Percentiles rank a stretch among this genome's conserved stretches.
phyloP scores from a whole-genome alignment of 2,113 vertebrate species.

The Tonatia bakeri region DNA sequence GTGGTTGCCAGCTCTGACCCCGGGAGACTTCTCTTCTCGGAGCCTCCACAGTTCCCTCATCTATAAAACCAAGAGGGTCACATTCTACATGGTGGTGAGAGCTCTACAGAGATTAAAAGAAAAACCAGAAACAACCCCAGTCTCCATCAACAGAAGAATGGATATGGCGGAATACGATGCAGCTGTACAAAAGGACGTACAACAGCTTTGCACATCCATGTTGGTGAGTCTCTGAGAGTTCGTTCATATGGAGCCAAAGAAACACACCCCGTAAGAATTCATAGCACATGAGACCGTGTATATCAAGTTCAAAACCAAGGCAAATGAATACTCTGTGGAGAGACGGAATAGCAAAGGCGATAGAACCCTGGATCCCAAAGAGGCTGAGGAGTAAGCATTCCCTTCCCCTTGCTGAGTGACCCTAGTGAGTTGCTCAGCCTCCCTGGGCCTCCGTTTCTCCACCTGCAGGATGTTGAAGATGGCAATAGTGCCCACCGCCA shows the following conservation, averaged over 20 bases:
- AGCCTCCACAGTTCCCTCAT: neutral
- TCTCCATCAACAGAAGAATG: neutral
- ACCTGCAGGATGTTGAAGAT: neutral
- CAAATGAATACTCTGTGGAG: neutral
- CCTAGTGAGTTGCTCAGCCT: neutral
- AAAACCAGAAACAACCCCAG: neutral
- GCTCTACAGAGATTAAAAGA: neutral
- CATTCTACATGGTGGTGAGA: neutral
- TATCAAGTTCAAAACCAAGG: neutral
- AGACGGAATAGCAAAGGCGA: neutral
- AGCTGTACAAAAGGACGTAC: neutral
- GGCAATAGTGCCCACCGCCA: neutral
- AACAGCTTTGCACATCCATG: fast-evolving
- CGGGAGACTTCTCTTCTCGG: neutral
- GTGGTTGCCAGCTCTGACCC: neutral
- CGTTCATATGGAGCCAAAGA: neutral
- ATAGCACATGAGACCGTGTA: neutral
- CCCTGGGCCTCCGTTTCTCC: neutral
- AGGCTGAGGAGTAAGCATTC: fast-evolving
- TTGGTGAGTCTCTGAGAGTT: neutral
- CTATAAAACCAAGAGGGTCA: neutral
- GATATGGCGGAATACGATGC: neutral
- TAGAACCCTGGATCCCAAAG: neutral
- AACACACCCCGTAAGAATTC: neutral
- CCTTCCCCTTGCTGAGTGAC: neutral